Conservation (phyloP, 2,888 invertebrate genomes). For the Napeogenes inachia region DNA sequence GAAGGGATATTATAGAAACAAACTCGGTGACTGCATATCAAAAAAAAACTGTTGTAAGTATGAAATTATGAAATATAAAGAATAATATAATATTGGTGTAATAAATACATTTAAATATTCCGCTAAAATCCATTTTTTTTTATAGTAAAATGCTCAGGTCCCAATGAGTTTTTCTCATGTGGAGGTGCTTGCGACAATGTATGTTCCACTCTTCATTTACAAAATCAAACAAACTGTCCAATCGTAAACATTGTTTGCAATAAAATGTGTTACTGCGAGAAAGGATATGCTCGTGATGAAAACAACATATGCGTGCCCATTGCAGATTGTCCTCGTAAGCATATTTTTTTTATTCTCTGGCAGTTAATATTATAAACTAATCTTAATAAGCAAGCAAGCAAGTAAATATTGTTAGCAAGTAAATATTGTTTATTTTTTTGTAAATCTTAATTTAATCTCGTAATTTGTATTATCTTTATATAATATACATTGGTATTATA, state of each 20-base stretch:
- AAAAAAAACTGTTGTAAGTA: conserved; percentile 40
- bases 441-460: no score
- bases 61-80: background rate
- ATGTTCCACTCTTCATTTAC: conserved; percentile 39
- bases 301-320: conserved; percentile 39
- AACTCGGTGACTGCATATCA: conserved; percentile 34
- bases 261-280: conserved; percentile 45
- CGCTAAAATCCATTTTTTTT: background rate
- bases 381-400: background rate
- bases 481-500: no score
- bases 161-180: conserved; percentile 46
- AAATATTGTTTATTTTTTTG: no score
- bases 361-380: background rate
- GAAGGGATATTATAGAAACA: conserved; percentile 38
- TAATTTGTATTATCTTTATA: no score
- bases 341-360: background rate
- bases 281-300: conserved; percentile 41
- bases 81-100: no score
- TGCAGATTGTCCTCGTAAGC: conserved; percentile 33
- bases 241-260: conserved; percentile 43
- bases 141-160: conserved; percentile 38
- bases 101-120: background rate
- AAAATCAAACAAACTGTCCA: conserved; percentile 44
- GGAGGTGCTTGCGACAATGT: conserved; percentile 51
- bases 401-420: no score